A percentile compares a stretch with the other conserved stretches of the same genome.
These are phyloP conservation scores for Ceramica pisi DNA, from an alignment of 2,888 invertebrate species.

Conservation along the genomic window DNA sequence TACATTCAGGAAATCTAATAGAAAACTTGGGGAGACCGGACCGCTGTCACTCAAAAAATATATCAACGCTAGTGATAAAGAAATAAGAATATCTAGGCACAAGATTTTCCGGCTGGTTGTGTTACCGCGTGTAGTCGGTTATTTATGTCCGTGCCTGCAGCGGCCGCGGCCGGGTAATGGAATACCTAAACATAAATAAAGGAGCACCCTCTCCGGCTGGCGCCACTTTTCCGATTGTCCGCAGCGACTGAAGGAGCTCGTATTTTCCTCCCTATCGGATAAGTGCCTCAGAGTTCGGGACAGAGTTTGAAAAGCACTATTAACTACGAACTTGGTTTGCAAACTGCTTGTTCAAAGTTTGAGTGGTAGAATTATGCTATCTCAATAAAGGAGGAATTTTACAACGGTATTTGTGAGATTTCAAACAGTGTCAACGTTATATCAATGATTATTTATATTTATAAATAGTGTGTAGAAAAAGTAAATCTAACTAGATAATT, in stretches of 20 bases:
- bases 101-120: conserved; percentile 62
- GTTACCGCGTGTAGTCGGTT: conserved; percentile 63
- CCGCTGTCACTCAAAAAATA: conserved; percentile 59
- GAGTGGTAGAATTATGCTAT: conserved; percentile 14
- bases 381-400: neutral
- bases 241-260: conserved; percentile 39
- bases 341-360: conserved; percentile 44
- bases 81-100: conserved; percentile 44
- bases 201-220: conserved; percentile 48
- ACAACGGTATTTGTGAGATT: neutral
- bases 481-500: neutral
- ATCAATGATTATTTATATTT: too few relatives aligned
- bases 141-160: conserved; percentile 69
- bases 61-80: conserved; percentile 32
- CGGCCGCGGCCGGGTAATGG: conserved; percentile 63
- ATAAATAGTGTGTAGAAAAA: neutral
- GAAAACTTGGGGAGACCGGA: conserved; percentile 27
- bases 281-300: conserved; percentile 44
- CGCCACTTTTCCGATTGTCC: conserved; percentile 55
- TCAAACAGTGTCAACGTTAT: neutral
- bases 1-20: conserved; percentile 40
- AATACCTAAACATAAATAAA: conserved; percentile 68
- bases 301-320: conserved; percentile 38
- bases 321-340: conserved; percentile 39
- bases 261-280: conserved; percentile 51